These are phyloP conservation scores for Terrapene triunguis DNA, from an alignment of 2,113 vertebrate genomes.

Conservation along the genomic window DNA sequence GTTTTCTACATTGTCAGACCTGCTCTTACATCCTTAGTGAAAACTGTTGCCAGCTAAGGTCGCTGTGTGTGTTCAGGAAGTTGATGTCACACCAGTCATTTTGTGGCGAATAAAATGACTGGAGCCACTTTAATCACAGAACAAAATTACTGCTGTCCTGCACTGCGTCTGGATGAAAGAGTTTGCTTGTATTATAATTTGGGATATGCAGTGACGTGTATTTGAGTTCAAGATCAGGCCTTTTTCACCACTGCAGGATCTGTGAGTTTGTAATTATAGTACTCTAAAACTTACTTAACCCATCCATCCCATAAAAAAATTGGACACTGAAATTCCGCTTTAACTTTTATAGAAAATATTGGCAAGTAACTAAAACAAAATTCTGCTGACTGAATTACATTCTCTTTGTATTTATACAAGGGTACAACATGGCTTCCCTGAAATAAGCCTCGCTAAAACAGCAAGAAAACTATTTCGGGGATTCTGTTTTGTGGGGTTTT, in stretches of 20 bases:
- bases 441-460: not conserved
- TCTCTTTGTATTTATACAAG: not conserved
- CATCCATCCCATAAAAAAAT: conserved; percentile 30
- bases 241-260: not conserved
- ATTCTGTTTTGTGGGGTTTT: not conserved
- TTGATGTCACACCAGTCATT: conserved; percentile 38
- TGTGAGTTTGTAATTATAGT: conserved; percentile 2
- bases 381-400: not conserved
- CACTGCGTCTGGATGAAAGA: not conserved
- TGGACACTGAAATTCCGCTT: conserved; percentile 22
- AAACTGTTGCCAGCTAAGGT: not conserved
- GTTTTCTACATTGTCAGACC: conserved; percentile 11
- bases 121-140: conserved; percentile 19
- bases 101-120: conserved; percentile 33
- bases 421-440: not conserved
- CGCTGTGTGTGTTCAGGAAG: not conserved
- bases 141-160: conserved; percentile 34
- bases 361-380: not conserved
- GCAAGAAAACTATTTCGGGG: not conserved
- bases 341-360: conserved; percentile 10
- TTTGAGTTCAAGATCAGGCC: conserved; percentile 14
- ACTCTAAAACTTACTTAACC: not conserved
- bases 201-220: not conserved
- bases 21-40: not conserved
- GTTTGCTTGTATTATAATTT: not conserved